Percentiles rank a stretch among this genome's conserved stretches.
Conservation (phyloP, 2,797 vertebrate species). For the Mormyrus hasselquistii region DNA sequence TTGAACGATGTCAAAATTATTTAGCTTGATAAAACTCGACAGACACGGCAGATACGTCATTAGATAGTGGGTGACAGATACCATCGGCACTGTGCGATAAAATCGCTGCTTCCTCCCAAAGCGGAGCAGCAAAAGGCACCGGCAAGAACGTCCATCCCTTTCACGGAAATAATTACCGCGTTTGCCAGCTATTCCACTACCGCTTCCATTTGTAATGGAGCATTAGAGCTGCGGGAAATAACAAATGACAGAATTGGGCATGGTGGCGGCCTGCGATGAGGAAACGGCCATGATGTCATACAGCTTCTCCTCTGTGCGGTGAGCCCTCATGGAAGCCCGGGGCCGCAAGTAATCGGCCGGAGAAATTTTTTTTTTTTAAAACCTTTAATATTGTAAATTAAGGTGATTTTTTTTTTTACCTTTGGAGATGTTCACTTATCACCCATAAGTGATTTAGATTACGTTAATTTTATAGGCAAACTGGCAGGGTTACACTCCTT, state of each 20-base stretch:
- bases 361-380: background rate
- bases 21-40: background rate
- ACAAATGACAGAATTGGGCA: background rate
- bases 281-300: background rate
- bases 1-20: background rate
- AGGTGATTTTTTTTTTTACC: background rate
- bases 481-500: background rate
- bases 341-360: background rate
- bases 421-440: background rate
- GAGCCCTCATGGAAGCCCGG: background rate
- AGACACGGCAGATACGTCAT: constrained; percentile 9
- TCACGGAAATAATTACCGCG: background rate
- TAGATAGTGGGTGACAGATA: constrained; percentile 1
- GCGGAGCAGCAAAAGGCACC: background rate
- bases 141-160: background rate
- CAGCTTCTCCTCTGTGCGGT: background rate
- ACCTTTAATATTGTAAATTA: background rate
- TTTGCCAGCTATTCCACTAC: background rate
- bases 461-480: background rate
- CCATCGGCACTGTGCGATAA: background rate
- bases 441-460: background rate
- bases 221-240: constrained; percentile 2
- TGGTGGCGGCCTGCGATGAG: background rate
- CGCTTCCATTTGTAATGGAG: constrained; percentile 10
- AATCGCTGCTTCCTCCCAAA: background rate